A percentile compares a stretch with the other conserved stretches of the same genome.
Evolutionary conservation across 2,797 vertebrate genomes (phyloP).

Genomic region (Scleropages formosus): DNA sequence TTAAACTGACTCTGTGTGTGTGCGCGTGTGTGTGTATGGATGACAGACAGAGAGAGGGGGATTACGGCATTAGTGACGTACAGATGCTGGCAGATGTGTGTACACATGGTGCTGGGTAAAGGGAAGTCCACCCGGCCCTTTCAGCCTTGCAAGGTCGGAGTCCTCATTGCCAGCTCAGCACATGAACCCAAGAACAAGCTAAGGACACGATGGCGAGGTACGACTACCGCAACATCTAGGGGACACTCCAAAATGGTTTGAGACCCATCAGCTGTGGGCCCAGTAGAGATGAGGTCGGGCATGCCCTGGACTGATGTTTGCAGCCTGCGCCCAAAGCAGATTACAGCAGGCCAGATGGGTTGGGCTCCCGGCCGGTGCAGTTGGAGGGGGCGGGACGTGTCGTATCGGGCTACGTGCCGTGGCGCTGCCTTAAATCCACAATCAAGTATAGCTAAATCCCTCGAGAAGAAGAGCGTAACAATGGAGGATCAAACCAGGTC

Average conservation of each 20-base stretch:
- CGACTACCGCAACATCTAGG: neutral
- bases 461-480: neutral
- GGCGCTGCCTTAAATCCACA: neutral
- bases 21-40: too few species aligned
- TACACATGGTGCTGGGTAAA: conserved; percentile 47
- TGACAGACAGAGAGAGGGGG: conserved; percentile 30
- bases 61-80: conserved; percentile 62
- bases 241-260: neutral
- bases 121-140: conserved; percentile 29
- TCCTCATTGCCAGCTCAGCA: neutral
- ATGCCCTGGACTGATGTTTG: neutral
- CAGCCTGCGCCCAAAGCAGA: conserved; percentile 16
- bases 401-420: neutral
- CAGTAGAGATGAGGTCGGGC: neutral
- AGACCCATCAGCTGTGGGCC: neutral
- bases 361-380: neutral
- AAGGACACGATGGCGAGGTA: neutral
- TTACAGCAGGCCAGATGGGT: conserved; percentile 60
- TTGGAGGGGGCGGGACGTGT: neutral
- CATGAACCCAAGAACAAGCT: neutral
- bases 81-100: conserved; percentile 57
- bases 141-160: too few species aligned
- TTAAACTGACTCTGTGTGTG: too few species aligned
- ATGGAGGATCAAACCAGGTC: conserved; percentile 55
- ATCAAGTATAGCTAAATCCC: neutral